A percentile compares a stretch with the other conserved stretches of the same genome.
These are phyloP conservation scores for Priapulus caudatus DNA, from an alignment of 2,888 invertebrate species.

Conservation along the genomic window DNA sequence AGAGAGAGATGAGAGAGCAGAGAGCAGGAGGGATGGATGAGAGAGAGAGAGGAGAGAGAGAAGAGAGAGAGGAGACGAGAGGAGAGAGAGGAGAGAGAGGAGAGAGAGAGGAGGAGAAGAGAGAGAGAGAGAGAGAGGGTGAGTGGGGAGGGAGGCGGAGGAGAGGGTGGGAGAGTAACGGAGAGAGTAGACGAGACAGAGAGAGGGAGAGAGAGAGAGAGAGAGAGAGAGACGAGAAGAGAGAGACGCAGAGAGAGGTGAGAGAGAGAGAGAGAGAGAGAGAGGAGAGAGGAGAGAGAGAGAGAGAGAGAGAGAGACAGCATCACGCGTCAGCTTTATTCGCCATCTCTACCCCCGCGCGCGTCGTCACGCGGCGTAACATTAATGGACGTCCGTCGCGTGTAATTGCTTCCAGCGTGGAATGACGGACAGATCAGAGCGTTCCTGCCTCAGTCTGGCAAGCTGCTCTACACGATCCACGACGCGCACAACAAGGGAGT, in stretches of 20 bases:
- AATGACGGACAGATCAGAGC: slow-evolving; percentile 41
- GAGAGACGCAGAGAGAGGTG: not conserved
- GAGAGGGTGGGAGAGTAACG: slow-evolving; percentile 3
- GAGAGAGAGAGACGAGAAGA: slow-evolving; percentile 1
- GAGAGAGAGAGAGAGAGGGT: not conserved
- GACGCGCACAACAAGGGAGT: slow-evolving; percentile 82
- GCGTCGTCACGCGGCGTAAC: too few relatives aligned
- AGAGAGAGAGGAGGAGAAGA: not conserved
- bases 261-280: not conserved
- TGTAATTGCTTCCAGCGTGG: too few relatives aligned
- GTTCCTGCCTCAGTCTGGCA: slow-evolving; percentile 51
- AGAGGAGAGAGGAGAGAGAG: not conserved
- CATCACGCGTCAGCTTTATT: too few relatives aligned
- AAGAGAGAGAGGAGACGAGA: too few relatives aligned
- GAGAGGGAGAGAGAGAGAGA: slow-evolving; percentile 3
- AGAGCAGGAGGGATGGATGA: too few relatives aligned
- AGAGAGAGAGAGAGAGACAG: not conserved
- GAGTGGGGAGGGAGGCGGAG: not conserved
- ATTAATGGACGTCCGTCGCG: too few relatives aligned
- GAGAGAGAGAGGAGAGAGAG: too few relatives aligned
- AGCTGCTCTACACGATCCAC: slow-evolving; percentile 64
- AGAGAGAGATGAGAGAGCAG: too few relatives aligned
- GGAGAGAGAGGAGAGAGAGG: not conserved
- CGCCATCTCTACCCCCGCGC: too few relatives aligned
- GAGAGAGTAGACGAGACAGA: not conserved